A percentile compares a stretch with the other conserved stretches of the same genome.
Conservation (phyloP, 1,140 invertebrate species). For the Agrypnia vestita region DNA sequence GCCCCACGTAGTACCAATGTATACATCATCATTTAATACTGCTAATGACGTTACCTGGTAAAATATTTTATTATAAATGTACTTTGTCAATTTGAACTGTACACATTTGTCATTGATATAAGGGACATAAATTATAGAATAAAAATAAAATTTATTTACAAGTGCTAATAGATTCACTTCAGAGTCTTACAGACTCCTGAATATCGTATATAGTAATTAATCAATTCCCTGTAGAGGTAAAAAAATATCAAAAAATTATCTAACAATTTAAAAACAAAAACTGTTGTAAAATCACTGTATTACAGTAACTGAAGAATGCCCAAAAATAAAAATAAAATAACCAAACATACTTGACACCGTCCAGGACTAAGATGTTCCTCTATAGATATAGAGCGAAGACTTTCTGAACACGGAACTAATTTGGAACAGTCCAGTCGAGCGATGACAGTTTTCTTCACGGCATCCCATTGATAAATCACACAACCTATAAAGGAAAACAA, state of each 20-base stretch:
- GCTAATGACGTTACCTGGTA: conserved; percentile 88
- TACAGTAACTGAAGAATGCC: no score
- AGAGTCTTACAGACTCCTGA: no score
- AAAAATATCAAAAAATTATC: not conserved
- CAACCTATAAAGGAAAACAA: conserved; percentile 74
- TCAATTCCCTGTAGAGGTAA: not conserved
- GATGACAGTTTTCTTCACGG: conserved; percentile 76
- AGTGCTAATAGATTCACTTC: no score
- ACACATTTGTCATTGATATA: no score
- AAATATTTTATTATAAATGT: conserved; percentile 23
- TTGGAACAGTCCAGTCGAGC: conserved; percentile 94
- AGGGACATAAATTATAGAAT: no score
- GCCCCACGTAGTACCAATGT: conserved; percentile 94
- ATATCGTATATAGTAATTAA: no score
- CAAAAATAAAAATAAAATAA: not conserved
- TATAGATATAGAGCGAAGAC: conserved; percentile 91
- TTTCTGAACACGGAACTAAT: conserved; percentile 92
- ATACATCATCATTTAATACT: conserved; percentile 80
- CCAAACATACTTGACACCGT: conserved; percentile 79
- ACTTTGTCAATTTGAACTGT: no score
- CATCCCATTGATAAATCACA: conserved; percentile 90
- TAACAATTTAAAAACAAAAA: no score
- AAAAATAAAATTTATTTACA: no score
- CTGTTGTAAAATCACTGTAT: no score
- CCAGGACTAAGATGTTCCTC: conserved; percentile 89